These are phyloP conservation scores for Scaptomyza montana DNA, from an alignment of 1,140 invertebrate species.

Conservation along the genomic window DNA sequence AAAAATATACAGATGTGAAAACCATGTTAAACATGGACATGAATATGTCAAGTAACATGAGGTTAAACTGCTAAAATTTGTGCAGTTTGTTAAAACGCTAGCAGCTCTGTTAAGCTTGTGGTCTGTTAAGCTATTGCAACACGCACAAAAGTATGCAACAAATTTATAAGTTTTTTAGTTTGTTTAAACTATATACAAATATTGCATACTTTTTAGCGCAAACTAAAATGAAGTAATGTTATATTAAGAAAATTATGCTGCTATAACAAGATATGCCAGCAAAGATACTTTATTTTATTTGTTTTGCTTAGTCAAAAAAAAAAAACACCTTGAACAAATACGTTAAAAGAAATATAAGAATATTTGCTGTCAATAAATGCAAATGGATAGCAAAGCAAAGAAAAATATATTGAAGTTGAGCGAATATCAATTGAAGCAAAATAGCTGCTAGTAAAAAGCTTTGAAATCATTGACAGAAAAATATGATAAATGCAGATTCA, in stretches of 20 bases:
- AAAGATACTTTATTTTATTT: constrained; percentile 13
- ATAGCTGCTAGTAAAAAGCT: constrained; percentile 40
- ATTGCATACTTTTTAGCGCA: neutral
- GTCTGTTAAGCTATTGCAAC: neutral
- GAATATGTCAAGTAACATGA: neutral
- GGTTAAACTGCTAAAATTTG: constrained; percentile 7
- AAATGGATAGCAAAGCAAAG: constrained; percentile 55
- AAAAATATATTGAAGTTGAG: neutral
- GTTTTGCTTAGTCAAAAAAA: neutral
- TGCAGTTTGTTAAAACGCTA: neutral
- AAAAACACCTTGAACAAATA: neutral
- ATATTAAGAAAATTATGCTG: no score
- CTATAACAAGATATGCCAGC: neutral
- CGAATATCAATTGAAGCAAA: constrained; percentile 55
- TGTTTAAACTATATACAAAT: neutral
- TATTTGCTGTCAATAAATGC: constrained; percentile 61
- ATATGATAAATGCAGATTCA: constrained; percentile 41
- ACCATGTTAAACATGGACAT: constrained; percentile 8
- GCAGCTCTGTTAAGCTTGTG: neutral
- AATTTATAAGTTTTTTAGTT: neutral
- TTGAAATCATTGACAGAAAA: constrained; percentile 24
- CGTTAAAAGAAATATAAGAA: neutral
- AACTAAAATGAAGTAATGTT: neutral
- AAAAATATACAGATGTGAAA: constrained; percentile 5
- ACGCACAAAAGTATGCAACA: constrained; percentile 36